Evolutionary conservation across 2,888 invertebrate genomes (phyloP), one percentile per base, ranked within the genome.

Genomic region (Saturnia japonica): DNA sequence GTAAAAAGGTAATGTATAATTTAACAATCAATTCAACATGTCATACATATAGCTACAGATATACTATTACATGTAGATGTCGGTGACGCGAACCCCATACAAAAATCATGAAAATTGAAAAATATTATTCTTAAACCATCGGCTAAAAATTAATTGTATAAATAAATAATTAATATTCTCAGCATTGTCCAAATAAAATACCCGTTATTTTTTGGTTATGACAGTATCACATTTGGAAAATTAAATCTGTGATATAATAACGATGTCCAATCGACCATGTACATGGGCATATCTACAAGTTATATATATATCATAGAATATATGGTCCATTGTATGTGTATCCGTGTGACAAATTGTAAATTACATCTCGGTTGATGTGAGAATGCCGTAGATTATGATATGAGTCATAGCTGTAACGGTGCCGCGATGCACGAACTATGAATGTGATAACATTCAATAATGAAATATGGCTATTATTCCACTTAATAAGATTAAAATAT

Each of bases 281-380:
- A 28, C 28, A 14, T 60, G 28, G 14, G 6, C n/a, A 22, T 28
- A 68, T 68, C 16, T 68, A 83, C 75, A 74, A 78, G 77, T 79
- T 77, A 85, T 88, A 90, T 86, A 85, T 88, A 90, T 86, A 85
- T 88, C 84, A 86, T 80, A 76, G 76, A 83, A 80, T 77, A 75
- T 86, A 90, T 86, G 78, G 78, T 81, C 86, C 77, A 91, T 91
- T 91, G 91, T 91, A 60, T 60, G 57, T 47, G 47, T 60, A 79
- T 74, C 78, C 77, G 80, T 82, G 76, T 88, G 87, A 88, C 88
- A 88, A 89, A 90, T 87, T 86, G 81, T 79, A 72, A 78, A 77
- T 76, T 75, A 80, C 76, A 78, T 72, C 75, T 73, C 75, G 77
- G 76, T 76, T 78, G 76, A 74, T 75, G 79, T 80, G 79, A 83